Conservation (phyloP, 2,113 vertebrate genomes). For the Sapayoa aenigma region DNA sequence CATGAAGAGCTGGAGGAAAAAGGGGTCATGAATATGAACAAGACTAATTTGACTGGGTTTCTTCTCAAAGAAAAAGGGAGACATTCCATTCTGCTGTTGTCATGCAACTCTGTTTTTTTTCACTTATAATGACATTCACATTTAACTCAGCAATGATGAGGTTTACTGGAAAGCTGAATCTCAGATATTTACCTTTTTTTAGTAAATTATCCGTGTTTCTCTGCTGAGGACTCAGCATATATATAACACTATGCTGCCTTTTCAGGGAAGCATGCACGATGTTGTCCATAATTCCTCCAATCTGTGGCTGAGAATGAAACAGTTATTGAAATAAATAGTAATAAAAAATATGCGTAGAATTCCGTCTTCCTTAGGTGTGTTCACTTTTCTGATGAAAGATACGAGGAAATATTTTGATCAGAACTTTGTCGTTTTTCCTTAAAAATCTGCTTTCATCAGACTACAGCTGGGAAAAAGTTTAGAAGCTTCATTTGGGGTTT, state of each 20-base stretch:
- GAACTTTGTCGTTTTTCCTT: background rate
- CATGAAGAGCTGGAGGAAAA: slow-evolving; percentile 33
- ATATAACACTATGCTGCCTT: background rate
- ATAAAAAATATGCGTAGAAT: background rate
- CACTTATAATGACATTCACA: background rate
- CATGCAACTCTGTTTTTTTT: background rate
- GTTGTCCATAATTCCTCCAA: background rate
- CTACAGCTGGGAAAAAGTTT: background rate
- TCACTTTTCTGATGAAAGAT: background rate
- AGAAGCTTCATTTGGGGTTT: background rate
- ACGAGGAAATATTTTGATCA: background rate
- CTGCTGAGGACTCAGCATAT: background rate
- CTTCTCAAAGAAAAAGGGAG: background rate
- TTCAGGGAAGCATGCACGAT: background rate
- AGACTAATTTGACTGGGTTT: background rate
- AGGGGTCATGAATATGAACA: slow-evolving; percentile 53
- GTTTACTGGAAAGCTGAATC: background rate
- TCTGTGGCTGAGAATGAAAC: background rate
- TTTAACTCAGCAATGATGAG: background rate
- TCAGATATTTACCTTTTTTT: background rate
- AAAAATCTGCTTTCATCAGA: background rate
- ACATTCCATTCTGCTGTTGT: background rate
- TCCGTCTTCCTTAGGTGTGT: background rate
- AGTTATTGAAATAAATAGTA: background rate
- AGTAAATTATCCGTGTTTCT: background rate